Evolutionary conservation across 1,140 invertebrate genomes (phyloP), one percentile per base, ranked within the genome.

Genomic region (Zaprionus capensis): DNA sequence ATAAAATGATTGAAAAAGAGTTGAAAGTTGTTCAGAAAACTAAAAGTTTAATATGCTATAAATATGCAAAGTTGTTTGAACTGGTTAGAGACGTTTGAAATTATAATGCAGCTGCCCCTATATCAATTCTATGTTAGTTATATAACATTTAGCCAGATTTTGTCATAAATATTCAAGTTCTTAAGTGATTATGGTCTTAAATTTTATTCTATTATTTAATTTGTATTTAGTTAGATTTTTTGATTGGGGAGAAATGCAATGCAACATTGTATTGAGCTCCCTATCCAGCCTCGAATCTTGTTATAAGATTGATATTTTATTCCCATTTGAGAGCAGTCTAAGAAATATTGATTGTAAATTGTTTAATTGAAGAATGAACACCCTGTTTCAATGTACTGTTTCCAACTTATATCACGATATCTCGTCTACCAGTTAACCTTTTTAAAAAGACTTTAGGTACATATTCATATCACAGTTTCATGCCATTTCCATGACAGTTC

Each of bases 11-110:
- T 46, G 2, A 7, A 41, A 41, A 15, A 41, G 15, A 41, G 38
- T 41, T 41, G 15, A 41, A n/a, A 41, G 38, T 41, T 41, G n/a
- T 7, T n/a, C n/a, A 17, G 7, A 7, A 46, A 46, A 17, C n/a
- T 46, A 46, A 46, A 46, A 46, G 41, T 46, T 46, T 17, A 46
- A 44, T 44, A 46, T 17, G 41, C 41, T 46, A 46, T 46, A 46
- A 46, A 46, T 46, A 46, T 46, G 6, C 41, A 46, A 9, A 46
- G 41, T 46, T n/a, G 41, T 9, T 46, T 46, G 41, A 17, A 17
- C 15, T 4, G 5, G n/a, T 20, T 46, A 9, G 6, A 41, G n/a
- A 5, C 5, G 1, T 12, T n/a, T 0, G 38, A 41, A 15, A n/a
- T 41, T n/a, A 6, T 41, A 41, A 6, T 41, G n/a, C 7, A 44